phyloP scores from a whole-genome alignment of 2,888 invertebrate genomes.

The Blera fallax region DNA sequence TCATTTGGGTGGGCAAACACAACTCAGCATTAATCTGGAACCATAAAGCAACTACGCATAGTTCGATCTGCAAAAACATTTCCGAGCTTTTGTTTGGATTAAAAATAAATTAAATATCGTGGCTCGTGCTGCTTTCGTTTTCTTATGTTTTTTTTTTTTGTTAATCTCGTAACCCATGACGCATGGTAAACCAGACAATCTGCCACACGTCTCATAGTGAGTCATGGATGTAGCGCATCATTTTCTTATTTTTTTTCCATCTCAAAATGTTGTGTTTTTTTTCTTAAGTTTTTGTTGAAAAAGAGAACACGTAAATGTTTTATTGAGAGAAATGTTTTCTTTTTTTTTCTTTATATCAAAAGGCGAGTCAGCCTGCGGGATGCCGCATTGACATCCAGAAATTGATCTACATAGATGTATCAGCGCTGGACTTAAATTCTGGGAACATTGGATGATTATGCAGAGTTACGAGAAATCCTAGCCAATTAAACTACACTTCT shows the following conservation, averaged over 20 bases:
- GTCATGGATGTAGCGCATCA: background rate
- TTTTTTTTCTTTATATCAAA: background rate
- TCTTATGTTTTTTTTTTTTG: background rate
- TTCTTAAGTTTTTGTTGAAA: background rate
- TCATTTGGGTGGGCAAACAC: background rate
- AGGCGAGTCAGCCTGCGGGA: background rate
- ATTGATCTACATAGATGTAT: background rate
- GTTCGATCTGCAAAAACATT: background rate
- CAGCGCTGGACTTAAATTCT: background rate
- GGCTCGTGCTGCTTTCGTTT: background rate
- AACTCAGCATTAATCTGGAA: background rate
- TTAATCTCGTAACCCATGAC: constrained; percentile 13
- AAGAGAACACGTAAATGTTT: background rate
- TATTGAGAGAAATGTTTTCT: background rate
- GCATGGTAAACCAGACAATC: constrained; percentile 16
- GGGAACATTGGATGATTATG: background rate
- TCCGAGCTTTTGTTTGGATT: constrained; percentile 11
- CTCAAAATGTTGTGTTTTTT: background rate
- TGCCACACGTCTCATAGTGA: constrained; percentile 16
- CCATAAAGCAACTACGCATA: background rate
- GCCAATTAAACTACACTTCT: background rate
- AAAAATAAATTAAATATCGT: constrained; percentile 9
- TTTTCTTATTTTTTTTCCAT: background rate
- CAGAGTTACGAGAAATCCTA: background rate
- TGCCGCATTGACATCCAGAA: background rate